These are phyloP conservation scores for Anguilla japonica DNA, from an alignment of 2,113 vertebrate species.

Conservation along the genomic window DNA sequence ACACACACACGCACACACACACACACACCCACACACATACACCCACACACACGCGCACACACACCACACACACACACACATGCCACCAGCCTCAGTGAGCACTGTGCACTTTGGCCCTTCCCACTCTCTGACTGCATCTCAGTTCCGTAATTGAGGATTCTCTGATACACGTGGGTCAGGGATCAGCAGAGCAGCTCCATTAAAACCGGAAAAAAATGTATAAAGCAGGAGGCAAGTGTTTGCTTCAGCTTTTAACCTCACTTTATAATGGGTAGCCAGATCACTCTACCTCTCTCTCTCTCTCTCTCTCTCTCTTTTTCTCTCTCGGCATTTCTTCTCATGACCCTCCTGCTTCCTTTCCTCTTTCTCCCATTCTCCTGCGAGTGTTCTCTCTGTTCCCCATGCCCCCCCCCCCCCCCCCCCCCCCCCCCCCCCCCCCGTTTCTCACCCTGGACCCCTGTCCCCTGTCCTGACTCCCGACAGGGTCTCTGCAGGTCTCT, in stretches of 20 bases:
- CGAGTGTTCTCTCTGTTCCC: slow-evolving; percentile 21
- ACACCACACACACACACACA: no score
- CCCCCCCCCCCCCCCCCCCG: slow-evolving; percentile 27
- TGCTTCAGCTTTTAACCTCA: slow-evolving; percentile 56
- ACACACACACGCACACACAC: no score
- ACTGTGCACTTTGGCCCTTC: not conserved
- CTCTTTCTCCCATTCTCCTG: slow-evolving; percentile 29
- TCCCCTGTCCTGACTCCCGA: not conserved
- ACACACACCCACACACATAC: no score
- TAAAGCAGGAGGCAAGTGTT: slow-evolving; percentile 62
- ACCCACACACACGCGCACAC: not conserved
- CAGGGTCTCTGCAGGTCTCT: not conserved
- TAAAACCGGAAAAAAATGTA: slow-evolving; percentile 56
- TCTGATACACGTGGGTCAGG: slow-evolving; percentile 41
- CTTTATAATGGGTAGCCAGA: slow-evolving; percentile 62
- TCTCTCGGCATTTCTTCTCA: not conserved
- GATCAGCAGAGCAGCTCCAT: slow-evolving; percentile 57
- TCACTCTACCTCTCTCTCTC: slow-evolving; percentile 34
- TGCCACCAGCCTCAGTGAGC: not conserved
- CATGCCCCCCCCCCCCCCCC: not conserved
- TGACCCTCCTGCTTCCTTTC: slow-evolving; percentile 2
- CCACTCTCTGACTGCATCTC: not conserved
- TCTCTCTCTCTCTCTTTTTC: no score
- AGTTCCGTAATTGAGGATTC: slow-evolving; percentile 56
- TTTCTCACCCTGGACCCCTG: slow-evolving; percentile 3